phyloP scores from a whole-genome alignment of 2,797 vertebrate species.

The Melanotaenia pygmaea region DNA sequence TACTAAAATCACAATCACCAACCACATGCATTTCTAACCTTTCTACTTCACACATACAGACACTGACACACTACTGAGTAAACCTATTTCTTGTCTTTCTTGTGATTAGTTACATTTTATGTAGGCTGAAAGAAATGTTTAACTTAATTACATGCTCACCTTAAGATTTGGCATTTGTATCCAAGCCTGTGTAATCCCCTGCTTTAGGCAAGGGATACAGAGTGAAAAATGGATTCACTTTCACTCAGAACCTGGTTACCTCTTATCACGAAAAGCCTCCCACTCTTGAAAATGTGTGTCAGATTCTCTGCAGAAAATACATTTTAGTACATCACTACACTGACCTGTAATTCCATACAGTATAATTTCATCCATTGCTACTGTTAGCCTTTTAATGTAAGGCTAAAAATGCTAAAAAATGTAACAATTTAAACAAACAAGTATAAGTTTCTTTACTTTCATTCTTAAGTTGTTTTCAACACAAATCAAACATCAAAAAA shows the following conservation, averaged over 20 bases:
- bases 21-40: not conserved
- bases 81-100: not conserved
- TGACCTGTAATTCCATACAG: constrained; percentile 16
- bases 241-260: constrained; percentile 49
- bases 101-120: not conserved
- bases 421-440: no score
- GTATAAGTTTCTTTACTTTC: not conserved
- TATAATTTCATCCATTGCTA: not conserved
- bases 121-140: constrained; percentile 40
- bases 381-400: not conserved
- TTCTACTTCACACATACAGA: not conserved
- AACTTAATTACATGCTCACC: constrained; percentile 63
- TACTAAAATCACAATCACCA: constrained; percentile 55
- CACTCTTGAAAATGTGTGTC: constrained; percentile 68
- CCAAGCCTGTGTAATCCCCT: constrained; percentile 58
- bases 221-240: constrained; percentile 35
- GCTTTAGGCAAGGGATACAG: constrained; percentile 47
- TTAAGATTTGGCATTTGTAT: constrained; percentile 59
- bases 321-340: constrained; percentile 49
- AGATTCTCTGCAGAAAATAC: constrained; percentile 58
- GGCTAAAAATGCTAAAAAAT: no score
- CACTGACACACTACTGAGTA: not conserved
- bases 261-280: constrained; percentile 59
- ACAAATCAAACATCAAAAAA: not conserved
- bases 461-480: not conserved